phyloP scores from a whole-genome alignment of 2,113 vertebrate species.

The Chascanopsetta lugubris region DNA sequence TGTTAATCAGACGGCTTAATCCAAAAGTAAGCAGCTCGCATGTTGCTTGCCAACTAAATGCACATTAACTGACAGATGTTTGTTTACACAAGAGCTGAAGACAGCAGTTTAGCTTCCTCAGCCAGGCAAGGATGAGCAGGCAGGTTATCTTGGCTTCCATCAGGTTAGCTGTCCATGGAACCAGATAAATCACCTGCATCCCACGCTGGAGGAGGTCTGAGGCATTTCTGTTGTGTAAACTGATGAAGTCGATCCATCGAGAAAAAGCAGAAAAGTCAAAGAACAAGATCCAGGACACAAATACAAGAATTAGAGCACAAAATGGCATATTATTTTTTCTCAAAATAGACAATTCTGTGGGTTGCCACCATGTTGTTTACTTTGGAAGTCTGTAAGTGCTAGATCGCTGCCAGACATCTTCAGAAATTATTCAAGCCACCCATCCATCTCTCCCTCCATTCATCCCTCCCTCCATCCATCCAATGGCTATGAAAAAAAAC shows the following conservation, averaged over 20 bases:
- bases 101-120: conserved; percentile 44
- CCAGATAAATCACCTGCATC: conserved; percentile 58
- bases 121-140: conserved; percentile 60
- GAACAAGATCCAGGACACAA: not conserved
- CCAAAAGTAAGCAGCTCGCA: conserved; percentile 11
- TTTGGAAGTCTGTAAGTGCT: conserved; percentile 36
- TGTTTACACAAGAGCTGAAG: conserved; percentile 58
- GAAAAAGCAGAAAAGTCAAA: not conserved
- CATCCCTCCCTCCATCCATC: conserved; percentile 46
- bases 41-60: conserved; percentile 26
- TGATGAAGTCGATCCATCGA: conserved; percentile 3
- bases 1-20: conserved; percentile 19
- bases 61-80: conserved; percentile 50
- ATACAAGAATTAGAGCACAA: not conserved
- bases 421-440: conserved; percentile 55
- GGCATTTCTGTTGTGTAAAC: conserved; percentile 63
- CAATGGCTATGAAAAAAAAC: conserved; percentile 64
- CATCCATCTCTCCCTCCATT: conserved; percentile 43
- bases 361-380: conserved; percentile 37
- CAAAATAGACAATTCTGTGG: not conserved
- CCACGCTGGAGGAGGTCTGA: conserved; percentile 54
- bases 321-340: not conserved
- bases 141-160: conserved; percentile 72
- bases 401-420: conserved; percentile 45
- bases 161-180: conserved; percentile 68